Evolutionary conservation across 2,797 vertebrate genomes (phyloP), one percentile per base, ranked within the genome.

Genomic region (Sandelia bainsii): DNA sequence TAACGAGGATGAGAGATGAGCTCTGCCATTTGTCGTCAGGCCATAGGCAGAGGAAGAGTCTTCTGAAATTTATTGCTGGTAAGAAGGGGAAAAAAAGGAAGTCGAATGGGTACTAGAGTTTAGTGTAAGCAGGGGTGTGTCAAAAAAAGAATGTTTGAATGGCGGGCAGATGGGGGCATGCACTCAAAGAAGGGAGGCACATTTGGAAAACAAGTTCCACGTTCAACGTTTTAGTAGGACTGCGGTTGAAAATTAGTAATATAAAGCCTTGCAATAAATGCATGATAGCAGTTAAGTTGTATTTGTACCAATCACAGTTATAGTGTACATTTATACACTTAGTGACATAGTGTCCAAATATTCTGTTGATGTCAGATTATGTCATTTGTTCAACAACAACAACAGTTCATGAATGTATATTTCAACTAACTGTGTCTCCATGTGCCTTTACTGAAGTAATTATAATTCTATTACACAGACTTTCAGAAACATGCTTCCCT

Each of bases 1-100:
- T 84, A 87, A 88, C 74, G 59, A 77, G 75, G 76, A 87, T 75
- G 85, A 89, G 80, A 89, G 74, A 87, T 62, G 80, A 79, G 80
- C 70, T 59, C 79, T 74, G 80, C 75, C 83, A 83, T 84, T 79
- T 63, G 78, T 90, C 72, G 42, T 67, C 65, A 60, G 64, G 53
- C 77, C 62, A 44, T 8, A 48, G 60, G 45, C 23, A 60, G 20
- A 62, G 6, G 49, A 75, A 19, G 34, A 37, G 44, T 60, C 20
- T 59, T 29, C 40, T 78, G 70, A 60, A 53, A 68, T 29, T 59
- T 22, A 16, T 34, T 22, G 10, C 53, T 69, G 58, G 60, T 73
- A 77, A 78, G 52, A 61, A n/a, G 9, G 27, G 5, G 29, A 54
- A 20, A 49, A 58, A 4, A 58, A 17, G n/a, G 14, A 51, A 14